These are phyloP conservation scores for Barypeithes pellucidus DNA, from an alignment of 2,888 invertebrate species.

Conservation along the genomic window DNA sequence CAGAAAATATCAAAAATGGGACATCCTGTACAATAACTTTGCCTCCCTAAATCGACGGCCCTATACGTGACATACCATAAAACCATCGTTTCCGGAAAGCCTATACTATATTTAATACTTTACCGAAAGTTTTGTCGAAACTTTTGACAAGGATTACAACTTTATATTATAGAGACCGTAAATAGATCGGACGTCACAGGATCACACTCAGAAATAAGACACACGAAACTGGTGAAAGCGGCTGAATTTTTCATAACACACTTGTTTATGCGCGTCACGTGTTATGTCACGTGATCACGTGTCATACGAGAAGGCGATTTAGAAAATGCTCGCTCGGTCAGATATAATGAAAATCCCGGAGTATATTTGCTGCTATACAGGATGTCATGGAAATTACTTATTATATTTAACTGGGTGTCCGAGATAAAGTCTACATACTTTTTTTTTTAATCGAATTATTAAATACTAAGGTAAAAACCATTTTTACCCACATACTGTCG, in stretches of 20 bases:
- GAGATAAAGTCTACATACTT: too few species aligned
- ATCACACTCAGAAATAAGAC: neutral
- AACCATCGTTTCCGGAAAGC: too few species aligned
- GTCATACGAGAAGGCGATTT: neutral
- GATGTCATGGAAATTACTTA: too few species aligned
- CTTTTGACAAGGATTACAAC: conserved; percentile 10
- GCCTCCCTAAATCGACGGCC: too few species aligned
- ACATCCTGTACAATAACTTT: too few species aligned
- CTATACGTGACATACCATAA: too few species aligned
- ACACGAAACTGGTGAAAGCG: neutral
- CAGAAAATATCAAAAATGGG: too few species aligned
- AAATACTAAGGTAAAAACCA: too few species aligned
- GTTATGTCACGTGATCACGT: conserved; percentile 1
- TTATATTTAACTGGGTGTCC: too few species aligned
- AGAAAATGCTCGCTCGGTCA: neutral
- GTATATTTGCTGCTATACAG: neutral
- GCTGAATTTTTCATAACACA: conserved; percentile 11
- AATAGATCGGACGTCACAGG: neutral
- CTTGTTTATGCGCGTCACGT: neutral
- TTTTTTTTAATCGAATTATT: too few species aligned
- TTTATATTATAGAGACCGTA: neutral
- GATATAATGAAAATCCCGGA: neutral
- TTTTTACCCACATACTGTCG: too few species aligned
- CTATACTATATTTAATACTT: conserved; percentile 1
- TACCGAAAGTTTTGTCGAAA: neutral